A percentile compares a stretch with the other conserved stretches of the same genome.
Conservation (phyloP, 2,797 vertebrate species). For the Falco peregrinus region DNA sequence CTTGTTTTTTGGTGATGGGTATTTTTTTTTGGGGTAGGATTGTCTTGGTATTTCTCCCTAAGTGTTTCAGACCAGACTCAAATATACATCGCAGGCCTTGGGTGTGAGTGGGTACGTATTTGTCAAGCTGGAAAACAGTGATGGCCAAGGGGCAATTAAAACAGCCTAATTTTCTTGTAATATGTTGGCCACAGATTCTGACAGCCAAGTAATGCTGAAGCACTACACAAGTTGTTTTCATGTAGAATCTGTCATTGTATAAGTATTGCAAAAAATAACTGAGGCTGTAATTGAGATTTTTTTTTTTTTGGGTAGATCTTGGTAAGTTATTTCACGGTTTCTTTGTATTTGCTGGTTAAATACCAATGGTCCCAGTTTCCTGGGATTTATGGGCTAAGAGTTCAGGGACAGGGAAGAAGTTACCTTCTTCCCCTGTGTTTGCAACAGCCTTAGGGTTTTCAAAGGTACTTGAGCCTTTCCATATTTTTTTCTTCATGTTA, state of each 20-base stretch:
- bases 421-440: neutral
- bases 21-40: neutral
- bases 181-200: neutral
- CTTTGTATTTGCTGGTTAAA: neutral
- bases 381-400: neutral
- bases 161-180: neutral
- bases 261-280: slow-evolving; percentile 22
- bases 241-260: neutral
- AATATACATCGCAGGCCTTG: neutral
- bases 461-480: neutral
- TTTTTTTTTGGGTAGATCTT: neutral
- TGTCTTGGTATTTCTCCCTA: neutral
- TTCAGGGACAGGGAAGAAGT: neutral
- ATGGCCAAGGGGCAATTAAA: neutral
- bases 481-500: neutral
- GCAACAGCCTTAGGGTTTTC: neutral
- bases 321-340: slow-evolving; percentile 40
- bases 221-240: neutral
- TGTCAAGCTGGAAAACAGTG: neutral
- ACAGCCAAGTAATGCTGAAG: neutral
- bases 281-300: neutral
- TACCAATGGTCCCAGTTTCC: neutral
- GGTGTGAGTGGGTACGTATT: neutral
- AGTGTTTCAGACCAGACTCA: neutral
- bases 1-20: neutral